Evolutionary conservation across 2,113 vertebrate species (phyloP), one percentile per base, ranked within the genome.

Genomic region (Anhinga rufa): DNA sequence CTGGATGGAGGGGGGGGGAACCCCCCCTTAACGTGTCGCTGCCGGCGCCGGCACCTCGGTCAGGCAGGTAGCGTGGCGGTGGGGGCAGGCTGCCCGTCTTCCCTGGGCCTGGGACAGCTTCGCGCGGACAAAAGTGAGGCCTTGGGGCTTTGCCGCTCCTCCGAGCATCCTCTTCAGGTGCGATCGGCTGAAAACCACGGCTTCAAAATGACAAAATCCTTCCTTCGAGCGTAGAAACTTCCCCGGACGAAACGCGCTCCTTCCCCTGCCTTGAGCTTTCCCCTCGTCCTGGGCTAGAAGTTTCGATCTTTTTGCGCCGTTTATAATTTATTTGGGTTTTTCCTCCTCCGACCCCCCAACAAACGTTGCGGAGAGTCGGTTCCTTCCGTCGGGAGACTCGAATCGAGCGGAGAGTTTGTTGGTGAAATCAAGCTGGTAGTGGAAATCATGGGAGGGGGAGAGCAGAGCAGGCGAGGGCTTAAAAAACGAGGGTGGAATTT

Each of bases 221-320:
- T 16, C 3, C 19, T 25, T 6, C 6, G 52, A 75, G 16, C 9
- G 0, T 25, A 38, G 7, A 10, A 15, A 5, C 24, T 26, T 4
- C 8, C 32, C 16, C 19, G 24, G 55, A 17, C 2, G 3, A 17
- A 29, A 8, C 1, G 16, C 1, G 3, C 20, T 44, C 2, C 74
- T 44, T 31, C 21, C 2, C 2, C 0, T 2, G 13, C 2, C 3
- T 22, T 61, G 20, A 70, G 4, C 38, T 44, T 34, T 12, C 12
- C 46, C 55, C 38, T 17, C 2, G 8, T 12, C 40, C 3, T 42
- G 8, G 40, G 66, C 52, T n/a, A 38, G 26, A 5, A 49, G 31
- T 57, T 22, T 34, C 17, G 17, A 0, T 19, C 22, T 36, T 57
- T 61, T 44, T n/a, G 6, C 1, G 0, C 34, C n/a, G 1, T n/a